Percentiles rank a stretch among this genome's conserved stretches.
phyloP scores from a whole-genome alignment of 1,140 invertebrate genomes.

The Bacillus rossius region DNA sequence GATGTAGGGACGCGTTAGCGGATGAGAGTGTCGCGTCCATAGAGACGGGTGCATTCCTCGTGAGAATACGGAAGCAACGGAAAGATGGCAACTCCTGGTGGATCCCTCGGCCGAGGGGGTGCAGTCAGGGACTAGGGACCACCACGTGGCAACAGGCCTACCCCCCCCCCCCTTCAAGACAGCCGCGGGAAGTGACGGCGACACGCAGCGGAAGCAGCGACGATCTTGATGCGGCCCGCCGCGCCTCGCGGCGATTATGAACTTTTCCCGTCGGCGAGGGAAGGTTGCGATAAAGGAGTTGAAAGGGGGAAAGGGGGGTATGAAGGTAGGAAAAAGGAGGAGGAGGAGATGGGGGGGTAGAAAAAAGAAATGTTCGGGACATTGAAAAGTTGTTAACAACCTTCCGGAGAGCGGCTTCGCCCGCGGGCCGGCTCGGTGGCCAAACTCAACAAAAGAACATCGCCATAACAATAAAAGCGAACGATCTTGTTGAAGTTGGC shows the following conservation, averaged over 20 bases:
- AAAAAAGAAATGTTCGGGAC: not conserved
- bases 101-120: too few relatives aligned
- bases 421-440: not conserved
- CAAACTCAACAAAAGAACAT: not conserved
- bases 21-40: too few relatives aligned
- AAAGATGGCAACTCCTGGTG: too few relatives aligned
- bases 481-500: not conserved
- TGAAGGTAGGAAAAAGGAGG: not conserved
- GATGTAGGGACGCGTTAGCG: too few relatives aligned
- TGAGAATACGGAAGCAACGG: too few relatives aligned
- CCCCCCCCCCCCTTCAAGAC: too few relatives aligned
- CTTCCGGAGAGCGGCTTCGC: not conserved
- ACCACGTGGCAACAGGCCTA: too few relatives aligned
- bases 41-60: too few relatives aligned
- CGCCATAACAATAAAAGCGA: not conserved
- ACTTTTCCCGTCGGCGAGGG: not conserved
- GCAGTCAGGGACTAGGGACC: too few relatives aligned
- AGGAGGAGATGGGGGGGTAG: not conserved
- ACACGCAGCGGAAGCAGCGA: too few relatives aligned
- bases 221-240: too few relatives aligned
- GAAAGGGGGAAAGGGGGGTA: not conserved
- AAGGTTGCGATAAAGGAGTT: not conserved
- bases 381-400: not conserved
- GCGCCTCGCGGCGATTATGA: not conserved
- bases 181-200: too few relatives aligned